A percentile compares a stretch with the other conserved stretches of the same genome.
phyloP scores from a whole-genome alignment of 2,888 invertebrate genomes.

The Imbricaverruca yamaguchii region DNA sequence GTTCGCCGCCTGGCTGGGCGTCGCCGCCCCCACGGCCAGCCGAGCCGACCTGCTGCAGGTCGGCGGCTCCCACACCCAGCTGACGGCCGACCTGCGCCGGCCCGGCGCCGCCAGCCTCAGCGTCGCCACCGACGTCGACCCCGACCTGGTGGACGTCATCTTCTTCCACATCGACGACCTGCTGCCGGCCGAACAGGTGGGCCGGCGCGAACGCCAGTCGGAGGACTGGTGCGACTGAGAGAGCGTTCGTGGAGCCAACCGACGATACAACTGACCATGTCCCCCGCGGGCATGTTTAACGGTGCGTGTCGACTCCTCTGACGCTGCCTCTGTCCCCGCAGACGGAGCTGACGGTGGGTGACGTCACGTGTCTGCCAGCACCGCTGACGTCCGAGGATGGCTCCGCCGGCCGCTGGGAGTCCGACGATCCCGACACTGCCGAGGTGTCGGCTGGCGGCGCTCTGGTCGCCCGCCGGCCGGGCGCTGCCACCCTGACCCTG shows the following conservation, averaged over 20 bases:
- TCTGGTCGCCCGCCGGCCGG: neutral
- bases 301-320: neutral
- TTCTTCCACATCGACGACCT: neutral
- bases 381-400: neutral
- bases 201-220: neutral
- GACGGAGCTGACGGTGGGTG: slow-evolving; percentile 15
- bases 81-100: neutral
- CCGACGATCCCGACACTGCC: neutral
- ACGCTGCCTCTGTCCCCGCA: neutral
- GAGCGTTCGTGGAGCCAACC: too few relatives aligned
- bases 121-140: neutral
- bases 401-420: neutral
- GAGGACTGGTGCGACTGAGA: too few relatives aligned
- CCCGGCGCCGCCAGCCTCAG: neutral
- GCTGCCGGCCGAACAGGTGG: neutral
- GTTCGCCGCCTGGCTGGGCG: slow-evolving; percentile 1
- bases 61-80: neutral
- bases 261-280: too few relatives aligned
- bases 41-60: slow-evolving; percentile 13
- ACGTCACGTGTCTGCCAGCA: slow-evolving; percentile 3
- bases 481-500: neutral
- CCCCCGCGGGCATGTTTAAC: too few relatives aligned
- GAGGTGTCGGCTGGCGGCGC: neutral
- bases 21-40: neutral
- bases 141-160: neutral